phyloP scores from a whole-genome alignment of 2,888 invertebrate genomes.

The Eristalis pertinax region DNA sequence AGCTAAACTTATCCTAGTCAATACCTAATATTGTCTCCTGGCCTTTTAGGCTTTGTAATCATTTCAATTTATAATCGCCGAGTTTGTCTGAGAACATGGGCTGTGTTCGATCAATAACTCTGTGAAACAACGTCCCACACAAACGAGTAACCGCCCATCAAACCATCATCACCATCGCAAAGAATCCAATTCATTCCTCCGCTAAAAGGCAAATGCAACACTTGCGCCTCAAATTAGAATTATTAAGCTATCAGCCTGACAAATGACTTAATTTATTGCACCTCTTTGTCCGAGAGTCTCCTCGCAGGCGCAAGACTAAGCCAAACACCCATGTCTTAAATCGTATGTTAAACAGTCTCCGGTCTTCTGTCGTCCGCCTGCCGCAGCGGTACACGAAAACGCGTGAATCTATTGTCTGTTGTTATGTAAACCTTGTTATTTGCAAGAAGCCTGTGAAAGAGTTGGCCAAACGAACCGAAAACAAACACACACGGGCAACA shows the following conservation, averaged over 20 bases:
- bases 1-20: too few species aligned
- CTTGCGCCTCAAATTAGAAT: background rate
- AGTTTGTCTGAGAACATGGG: too few species aligned
- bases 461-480: slow-evolving; percentile 10
- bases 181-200: background rate
- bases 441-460: slow-evolving; percentile 33
- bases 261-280: slow-evolving; percentile 46
- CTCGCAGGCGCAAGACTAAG: background rate
- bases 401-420: slow-evolving; percentile 50
- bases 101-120: too few species aligned
- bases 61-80: too few species aligned
- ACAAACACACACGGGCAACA: slow-evolving; percentile 1
- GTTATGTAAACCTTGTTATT: slow-evolving; percentile 51
- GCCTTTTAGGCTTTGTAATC: too few species aligned
- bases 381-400: slow-evolving; percentile 3
- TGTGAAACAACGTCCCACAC: too few species aligned
- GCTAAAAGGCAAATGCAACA: background rate
- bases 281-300: slow-evolving; percentile 5
- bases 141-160: too few species aligned
- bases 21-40: too few species aligned
- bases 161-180: too few species aligned
- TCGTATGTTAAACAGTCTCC: slow-evolving; percentile 48
- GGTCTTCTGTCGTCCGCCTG: slow-evolving; percentile 37
- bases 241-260: background rate
- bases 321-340: slow-evolving; percentile 41